A percentile compares a stretch with the other conserved stretches of the same genome.
Evolutionary conservation across 2,888 invertebrate genomes (phyloP).

Genomic region (Notodonta ziczac): DNA sequence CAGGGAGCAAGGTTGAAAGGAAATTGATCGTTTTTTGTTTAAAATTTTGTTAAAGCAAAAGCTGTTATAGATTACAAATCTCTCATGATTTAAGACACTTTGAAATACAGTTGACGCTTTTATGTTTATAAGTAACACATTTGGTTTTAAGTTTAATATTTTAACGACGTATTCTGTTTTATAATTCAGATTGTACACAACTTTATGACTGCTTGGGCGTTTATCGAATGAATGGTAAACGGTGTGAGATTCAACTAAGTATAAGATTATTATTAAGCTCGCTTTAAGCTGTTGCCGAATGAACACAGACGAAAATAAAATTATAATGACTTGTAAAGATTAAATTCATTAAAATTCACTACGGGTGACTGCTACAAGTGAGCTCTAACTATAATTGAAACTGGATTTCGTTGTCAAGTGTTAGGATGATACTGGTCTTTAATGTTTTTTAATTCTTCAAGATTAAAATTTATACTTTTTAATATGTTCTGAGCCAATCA

Average conservation of each 20-base stretch:
- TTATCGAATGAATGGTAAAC: slow-evolving; percentile 37
- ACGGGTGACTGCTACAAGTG: slow-evolving; percentile 61
- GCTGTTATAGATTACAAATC: not conserved
- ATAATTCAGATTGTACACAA: slow-evolving; percentile 40
- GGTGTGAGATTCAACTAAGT: slow-evolving; percentile 17
- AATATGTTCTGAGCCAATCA: slow-evolving; percentile 73
- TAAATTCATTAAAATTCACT: slow-evolving; percentile 69
- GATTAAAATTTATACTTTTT: slow-evolving; percentile 71
- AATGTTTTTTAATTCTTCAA: slow-evolving; percentile 48
- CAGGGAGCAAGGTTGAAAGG: not conserved
- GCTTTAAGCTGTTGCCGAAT: slow-evolving; percentile 43
- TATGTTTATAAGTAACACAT: slow-evolving; percentile 6
- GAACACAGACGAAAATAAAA: slow-evolving; percentile 43
- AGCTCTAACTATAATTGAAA: slow-evolving; percentile 55
- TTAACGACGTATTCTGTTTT: slow-evolving; percentile 23
- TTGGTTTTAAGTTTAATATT: slow-evolving; percentile 10
- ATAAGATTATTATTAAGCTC: slow-evolving; percentile 54
- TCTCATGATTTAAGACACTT: not conserved
- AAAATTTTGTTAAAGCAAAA: not conserved
- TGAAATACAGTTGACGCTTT: slow-evolving; percentile 2
- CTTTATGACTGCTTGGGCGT: slow-evolving; percentile 36
- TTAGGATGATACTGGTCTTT: slow-evolving; percentile 50
- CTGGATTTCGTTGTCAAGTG: slow-evolving; percentile 68
- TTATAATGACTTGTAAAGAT: slow-evolving; percentile 43
- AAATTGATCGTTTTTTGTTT: not conserved